A percentile compares a stretch with the other conserved stretches of the same genome.
Conservation (phyloP, 2,113 vertebrate species). For the Echinops telfairi region DNA sequence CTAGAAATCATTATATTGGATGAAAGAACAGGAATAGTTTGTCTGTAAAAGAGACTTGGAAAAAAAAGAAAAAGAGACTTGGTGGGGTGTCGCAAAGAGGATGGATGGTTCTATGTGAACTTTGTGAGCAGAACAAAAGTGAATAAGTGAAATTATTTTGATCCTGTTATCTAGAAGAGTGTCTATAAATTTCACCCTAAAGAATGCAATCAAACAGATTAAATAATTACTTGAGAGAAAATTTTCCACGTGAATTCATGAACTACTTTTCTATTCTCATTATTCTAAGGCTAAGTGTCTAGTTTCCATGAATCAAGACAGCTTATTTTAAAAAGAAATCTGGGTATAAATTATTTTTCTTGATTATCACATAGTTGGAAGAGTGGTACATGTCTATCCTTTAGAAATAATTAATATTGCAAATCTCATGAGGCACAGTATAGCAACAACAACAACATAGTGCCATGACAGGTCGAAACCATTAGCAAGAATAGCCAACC, state of each 20-base stretch:
- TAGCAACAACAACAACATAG: constrained; percentile 40
- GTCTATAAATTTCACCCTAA: neutral
- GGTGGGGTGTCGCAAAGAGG: neutral
- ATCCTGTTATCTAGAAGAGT: neutral
- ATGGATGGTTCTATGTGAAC: neutral
- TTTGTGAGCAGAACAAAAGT: neutral
- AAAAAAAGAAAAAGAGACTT: neutral
- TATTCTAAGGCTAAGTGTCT: neutral
- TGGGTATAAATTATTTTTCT: neutral
- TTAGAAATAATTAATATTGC: neutral
- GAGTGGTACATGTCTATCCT: neutral
- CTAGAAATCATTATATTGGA: neutral
- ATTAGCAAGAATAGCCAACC: constrained; percentile 71
- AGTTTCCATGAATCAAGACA: neutral
- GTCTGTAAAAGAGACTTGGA: neutral
- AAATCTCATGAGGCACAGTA: constrained; percentile 24
- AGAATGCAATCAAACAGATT: neutral
- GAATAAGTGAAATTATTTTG: neutral
- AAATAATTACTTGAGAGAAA: constrained; percentile 31
- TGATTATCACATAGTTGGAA: neutral
- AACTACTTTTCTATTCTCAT: constrained; percentile 14
- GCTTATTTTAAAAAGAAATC: constrained; percentile 38
- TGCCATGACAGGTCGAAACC: constrained; percentile 54
- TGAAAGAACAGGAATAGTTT: constrained; percentile 17
- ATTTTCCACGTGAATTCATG: constrained; percentile 7